phyloP scores from a whole-genome alignment of 2,797 vertebrate genomes.

The Cichlasoma orientale region DNA sequence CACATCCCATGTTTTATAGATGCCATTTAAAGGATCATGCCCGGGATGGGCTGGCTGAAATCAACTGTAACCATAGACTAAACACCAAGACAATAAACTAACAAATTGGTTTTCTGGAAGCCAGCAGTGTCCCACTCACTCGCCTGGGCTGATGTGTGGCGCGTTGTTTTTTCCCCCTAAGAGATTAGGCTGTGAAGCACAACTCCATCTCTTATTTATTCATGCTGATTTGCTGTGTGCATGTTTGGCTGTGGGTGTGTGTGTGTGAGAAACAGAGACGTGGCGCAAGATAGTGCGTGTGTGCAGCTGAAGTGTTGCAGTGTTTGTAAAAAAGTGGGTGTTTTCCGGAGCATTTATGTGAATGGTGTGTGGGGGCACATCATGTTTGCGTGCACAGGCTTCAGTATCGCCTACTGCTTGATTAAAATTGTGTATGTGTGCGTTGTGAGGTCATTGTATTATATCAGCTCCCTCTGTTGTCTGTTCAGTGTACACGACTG shows the following conservation, averaged over 20 bases:
- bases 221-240: conserved; percentile 61
- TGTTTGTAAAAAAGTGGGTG: conserved; percentile 5
- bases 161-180: conserved; percentile 45
- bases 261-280: conserved; percentile 8
- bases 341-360: conserved; percentile 15
- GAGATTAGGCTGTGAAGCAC: conserved; percentile 72
- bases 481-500: conserved; percentile 11
- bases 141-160: conserved; percentile 53
- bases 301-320: conserved; percentile 23
- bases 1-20: conserved; percentile 78
- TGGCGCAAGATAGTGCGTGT: background rate
- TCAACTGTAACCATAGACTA: conserved; percentile 81
- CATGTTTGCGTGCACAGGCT: conserved; percentile 1
- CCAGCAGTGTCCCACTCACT: conserved; percentile 70
- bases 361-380: conserved; percentile 21
- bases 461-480: conserved; percentile 18
- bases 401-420: background rate
- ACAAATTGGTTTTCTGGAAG: conserved; percentile 82
- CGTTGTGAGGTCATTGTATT: conserved; percentile 7
- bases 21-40: conserved; percentile 81
- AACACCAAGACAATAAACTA: conserved; percentile 84
- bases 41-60: conserved; percentile 73
- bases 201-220: conserved; percentile 75
- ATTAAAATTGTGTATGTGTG: conserved; percentile 1
- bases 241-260: conserved; percentile 37